A percentile compares a stretch with the other conserved stretches of the same genome.
Evolutionary conservation across 2,113 vertebrate species (phyloP).

Genomic region (Protobothrops mucrosquamatus): DNA sequence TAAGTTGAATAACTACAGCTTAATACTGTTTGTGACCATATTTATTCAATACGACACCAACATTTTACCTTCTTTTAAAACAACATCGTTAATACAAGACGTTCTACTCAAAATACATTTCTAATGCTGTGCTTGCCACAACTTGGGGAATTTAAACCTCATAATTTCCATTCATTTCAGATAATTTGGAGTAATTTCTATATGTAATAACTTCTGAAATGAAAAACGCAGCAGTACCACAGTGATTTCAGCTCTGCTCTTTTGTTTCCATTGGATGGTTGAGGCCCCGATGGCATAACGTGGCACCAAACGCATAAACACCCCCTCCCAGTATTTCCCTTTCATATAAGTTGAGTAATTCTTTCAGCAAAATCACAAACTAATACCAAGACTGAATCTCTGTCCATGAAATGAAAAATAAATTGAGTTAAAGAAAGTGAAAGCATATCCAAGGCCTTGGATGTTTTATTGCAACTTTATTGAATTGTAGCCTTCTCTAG

Average conservation of each 20-base stretch:
- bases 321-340: constrained; percentile 70
- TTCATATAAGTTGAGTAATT: constrained; percentile 81
- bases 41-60: no score
- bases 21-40: no score
- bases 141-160: constrained; percentile 87
- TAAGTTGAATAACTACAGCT: no score
- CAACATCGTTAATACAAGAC: no score
- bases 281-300: constrained; percentile 72
- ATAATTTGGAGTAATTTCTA: constrained; percentile 90
- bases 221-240: constrained; percentile 82
- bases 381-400: constrained; percentile 83
- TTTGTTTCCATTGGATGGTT: constrained; percentile 50
- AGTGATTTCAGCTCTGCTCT: constrained; percentile 74
- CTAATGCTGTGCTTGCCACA: constrained; percentile 79
- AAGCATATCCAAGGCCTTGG: constrained; percentile 74
- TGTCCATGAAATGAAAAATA: constrained; percentile 86
- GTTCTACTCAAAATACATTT: constrained; percentile 88
- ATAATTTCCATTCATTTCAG: constrained; percentile 88
- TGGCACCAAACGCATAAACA: constrained; percentile 40
- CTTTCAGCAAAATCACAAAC: constrained; percentile 83
- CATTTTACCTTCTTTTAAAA: no score
- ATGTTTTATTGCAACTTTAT: constrained; percentile 82
- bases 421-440: constrained; percentile 84
- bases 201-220: constrained; percentile 88
- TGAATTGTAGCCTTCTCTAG: constrained; percentile 73